Evolutionary conservation across 2,797 vertebrate species (phyloP).

Genomic region (Hypotaenidia philippensis): DNA sequence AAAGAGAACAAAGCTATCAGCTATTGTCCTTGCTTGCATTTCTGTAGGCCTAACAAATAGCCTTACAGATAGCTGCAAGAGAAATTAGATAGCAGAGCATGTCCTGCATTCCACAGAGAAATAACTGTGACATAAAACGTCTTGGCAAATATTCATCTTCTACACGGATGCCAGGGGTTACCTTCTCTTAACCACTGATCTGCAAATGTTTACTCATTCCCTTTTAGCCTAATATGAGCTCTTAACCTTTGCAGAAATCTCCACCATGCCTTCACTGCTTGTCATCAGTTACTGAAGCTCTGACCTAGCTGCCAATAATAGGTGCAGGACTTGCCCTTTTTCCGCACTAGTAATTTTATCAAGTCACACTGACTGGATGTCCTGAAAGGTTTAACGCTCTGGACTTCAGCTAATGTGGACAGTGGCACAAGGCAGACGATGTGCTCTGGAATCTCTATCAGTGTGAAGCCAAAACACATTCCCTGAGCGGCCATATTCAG

Average conservation of each 20-base stretch:
- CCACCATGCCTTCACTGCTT: not conserved
- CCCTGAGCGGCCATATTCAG: not conserved
- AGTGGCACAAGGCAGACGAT: not conserved
- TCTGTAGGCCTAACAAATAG: not conserved
- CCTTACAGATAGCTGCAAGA: not conserved
- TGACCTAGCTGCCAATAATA: not conserved
- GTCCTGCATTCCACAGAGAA: not conserved
- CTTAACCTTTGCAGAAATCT: not conserved
- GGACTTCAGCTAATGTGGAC: not conserved
- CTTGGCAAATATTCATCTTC: not conserved
- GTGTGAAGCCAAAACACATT: not conserved
- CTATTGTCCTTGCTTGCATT: not conserved
- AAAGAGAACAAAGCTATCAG: not conserved
- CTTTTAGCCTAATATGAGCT: not conserved
- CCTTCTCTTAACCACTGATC: not conserved
- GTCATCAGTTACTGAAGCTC: not conserved
- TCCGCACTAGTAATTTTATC: not conserved
- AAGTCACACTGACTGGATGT: not conserved
- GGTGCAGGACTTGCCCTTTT: not conserved
- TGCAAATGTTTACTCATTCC: not conserved
- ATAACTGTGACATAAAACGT: not conserved
- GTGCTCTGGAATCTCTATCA: not conserved
- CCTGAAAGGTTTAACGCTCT: not conserved
- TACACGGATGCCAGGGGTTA: not conserved
- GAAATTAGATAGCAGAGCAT: not conserved